These are phyloP conservation scores for Hyposoter didymator DNA, from an alignment of 2,888 invertebrate species.

Conservation along the genomic window DNA sequence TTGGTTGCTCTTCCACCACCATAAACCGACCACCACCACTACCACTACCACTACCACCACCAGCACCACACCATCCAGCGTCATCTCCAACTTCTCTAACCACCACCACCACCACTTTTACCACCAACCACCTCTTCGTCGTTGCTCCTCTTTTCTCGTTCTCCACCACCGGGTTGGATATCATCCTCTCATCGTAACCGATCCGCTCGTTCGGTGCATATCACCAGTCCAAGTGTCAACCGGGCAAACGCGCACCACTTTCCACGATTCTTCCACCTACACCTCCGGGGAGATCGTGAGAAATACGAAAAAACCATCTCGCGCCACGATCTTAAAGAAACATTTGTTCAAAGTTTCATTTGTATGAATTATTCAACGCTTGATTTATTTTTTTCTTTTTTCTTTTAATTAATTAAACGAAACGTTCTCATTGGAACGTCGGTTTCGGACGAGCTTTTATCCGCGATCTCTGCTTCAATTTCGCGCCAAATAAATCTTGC, in stretches of 20 bases:
- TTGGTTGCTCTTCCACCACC: conserved; percentile 45
- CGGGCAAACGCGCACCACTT: conserved; percentile 39
- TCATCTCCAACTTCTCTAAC: conserved; percentile 40
- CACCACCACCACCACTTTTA: conserved; percentile 28
- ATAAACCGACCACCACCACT: conserved; percentile 44
- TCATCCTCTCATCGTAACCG: conserved; percentile 49
- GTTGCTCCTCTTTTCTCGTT: conserved; percentile 44
- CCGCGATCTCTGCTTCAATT: neutral
- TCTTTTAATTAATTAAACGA: neutral
- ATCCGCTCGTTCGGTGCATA: conserved; percentile 54
- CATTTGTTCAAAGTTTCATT: neutral
- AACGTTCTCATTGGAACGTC: neutral
- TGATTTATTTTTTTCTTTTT: neutral
- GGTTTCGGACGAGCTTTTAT: neutral
- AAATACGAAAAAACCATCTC: neutral
- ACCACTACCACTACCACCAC: conserved; percentile 27
- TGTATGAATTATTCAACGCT: neutral
- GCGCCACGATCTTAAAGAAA: neutral
- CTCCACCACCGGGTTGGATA: conserved; percentile 45
- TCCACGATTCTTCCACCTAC: conserved; percentile 45
- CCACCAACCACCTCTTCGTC: conserved; percentile 38
- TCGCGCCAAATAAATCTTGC: neutral
- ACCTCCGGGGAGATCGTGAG: conserved; percentile 44
- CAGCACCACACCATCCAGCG: conserved; percentile 42
- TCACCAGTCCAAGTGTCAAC: conserved; percentile 52